phyloP scores from a whole-genome alignment of 2,113 vertebrate genomes.

The Grammatotria lemairii region DNA sequence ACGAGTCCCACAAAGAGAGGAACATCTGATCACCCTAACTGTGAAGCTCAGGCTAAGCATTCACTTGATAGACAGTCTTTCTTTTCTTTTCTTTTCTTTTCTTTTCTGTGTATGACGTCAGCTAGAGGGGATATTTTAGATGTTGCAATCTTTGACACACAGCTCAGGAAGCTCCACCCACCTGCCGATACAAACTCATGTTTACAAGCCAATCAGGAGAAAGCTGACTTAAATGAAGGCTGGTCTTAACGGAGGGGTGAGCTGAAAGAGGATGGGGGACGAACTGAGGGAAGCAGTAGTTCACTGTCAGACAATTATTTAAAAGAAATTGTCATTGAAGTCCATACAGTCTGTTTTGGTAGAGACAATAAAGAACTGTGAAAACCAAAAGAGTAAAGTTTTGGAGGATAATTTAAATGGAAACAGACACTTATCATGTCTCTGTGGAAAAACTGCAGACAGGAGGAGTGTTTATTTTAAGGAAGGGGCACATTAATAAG shows the following conservation, averaged over 20 bases:
- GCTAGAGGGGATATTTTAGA: background rate
- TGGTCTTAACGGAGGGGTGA: fast-evolving
- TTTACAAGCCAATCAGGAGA: background rate
- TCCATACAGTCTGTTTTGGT: background rate
- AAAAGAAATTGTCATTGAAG: fast-evolving
- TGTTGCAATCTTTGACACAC: fast-evolving
- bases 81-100: background rate
- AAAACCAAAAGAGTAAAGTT: background rate
- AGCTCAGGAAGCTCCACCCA: background rate
- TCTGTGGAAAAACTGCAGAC: background rate
- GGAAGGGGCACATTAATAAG: background rate
- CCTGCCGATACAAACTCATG: background rate
- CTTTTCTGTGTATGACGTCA: background rate
- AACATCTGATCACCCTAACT: background rate
- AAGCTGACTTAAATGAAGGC: background rate
- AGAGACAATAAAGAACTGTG: background rate
- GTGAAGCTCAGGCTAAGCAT: background rate
- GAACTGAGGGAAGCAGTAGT: background rate
- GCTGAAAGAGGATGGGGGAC: fast-evolving
- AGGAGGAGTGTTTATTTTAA: background rate
- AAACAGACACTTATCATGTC: background rate
- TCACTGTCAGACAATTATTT: background rate
- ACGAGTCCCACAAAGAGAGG: background rate
- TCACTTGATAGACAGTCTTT: background rate
- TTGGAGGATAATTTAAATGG: background rate